phyloP scores from a whole-genome alignment of 1,140 invertebrate genomes.

The Ceratitis capitata region DNA sequence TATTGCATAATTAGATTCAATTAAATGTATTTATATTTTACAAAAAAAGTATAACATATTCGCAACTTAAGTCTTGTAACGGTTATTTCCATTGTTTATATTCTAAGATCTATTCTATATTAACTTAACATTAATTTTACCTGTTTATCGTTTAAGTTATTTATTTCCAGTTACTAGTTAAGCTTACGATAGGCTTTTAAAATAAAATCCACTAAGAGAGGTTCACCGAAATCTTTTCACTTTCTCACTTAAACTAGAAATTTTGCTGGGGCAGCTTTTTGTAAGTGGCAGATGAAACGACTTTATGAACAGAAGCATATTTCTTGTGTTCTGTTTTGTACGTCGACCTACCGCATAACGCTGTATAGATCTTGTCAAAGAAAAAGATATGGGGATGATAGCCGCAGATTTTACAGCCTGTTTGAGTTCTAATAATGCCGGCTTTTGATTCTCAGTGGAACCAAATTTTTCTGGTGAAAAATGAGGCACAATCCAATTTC shows the following conservation, averaged over 20 bases:
- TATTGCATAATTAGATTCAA: background rate
- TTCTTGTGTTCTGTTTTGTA: background rate
- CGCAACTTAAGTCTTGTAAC: background rate
- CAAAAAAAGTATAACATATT: background rate
- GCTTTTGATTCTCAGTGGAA: background rate
- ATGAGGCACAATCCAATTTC: background rate
- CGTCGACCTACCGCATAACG: background rate
- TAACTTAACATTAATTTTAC: background rate
- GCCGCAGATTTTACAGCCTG: background rate
- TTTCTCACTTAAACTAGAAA: background rate
- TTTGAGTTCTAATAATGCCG: background rate
- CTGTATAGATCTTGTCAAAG: background rate
- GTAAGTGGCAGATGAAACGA: background rate
- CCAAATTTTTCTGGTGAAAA: background rate
- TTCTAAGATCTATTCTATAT: background rate
- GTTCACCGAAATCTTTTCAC: slow-evolving; percentile 25
- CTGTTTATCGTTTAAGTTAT: background rate
- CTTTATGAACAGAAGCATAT: background rate
- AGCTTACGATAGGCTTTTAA: background rate
- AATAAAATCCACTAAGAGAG: background rate
- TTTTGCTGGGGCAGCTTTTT: background rate
- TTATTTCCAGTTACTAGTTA: background rate
- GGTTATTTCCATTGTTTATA: background rate
- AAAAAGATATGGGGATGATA: background rate
- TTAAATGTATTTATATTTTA: slow-evolving; percentile 8